phyloP scores from a whole-genome alignment of 1,140 invertebrate species.

The Sitophilus oryzae region DNA sequence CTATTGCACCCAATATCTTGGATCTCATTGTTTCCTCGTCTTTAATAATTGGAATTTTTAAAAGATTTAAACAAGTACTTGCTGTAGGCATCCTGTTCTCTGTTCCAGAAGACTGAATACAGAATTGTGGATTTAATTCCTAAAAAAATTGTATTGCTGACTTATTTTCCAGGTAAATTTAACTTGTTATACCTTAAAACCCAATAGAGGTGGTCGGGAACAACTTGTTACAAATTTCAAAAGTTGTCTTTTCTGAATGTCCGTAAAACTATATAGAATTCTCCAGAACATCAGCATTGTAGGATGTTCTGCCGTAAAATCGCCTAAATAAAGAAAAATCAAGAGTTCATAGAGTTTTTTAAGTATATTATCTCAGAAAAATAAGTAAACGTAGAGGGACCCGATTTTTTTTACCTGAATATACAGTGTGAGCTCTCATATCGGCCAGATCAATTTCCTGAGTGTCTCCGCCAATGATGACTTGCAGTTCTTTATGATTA shows the following conservation, averaged over 20 bases:
- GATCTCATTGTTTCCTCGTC: conserved; percentile 70
- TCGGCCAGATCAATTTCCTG: conserved; percentile 89
- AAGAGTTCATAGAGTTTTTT: no score
- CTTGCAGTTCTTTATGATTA: conserved; percentile 89
- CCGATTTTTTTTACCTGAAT: conserved; percentile 52
- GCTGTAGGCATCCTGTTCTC: conserved; percentile 86
- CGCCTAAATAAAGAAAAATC: conserved; percentile 50
- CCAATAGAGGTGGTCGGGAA: conserved; percentile 91
- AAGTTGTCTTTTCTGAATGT: conserved; percentile 77
- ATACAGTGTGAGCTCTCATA: conserved; percentile 76
- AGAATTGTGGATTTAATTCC: conserved; percentile 91
- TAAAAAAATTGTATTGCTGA: conserved; percentile 42
- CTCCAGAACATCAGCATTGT: conserved; percentile 78
- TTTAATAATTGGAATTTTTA: conserved; percentile 89
- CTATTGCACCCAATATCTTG: conserved; percentile 90
- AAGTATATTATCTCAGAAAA: no score
- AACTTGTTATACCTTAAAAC: conserved; percentile 73
- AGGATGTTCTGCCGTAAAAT: conserved; percentile 74
- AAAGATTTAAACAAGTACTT: conserved; percentile 95
- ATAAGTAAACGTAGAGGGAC: not conserved
- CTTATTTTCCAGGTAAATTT: not conserved
- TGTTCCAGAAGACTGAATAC: conserved; percentile 85
- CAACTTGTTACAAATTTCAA: conserved; percentile 97
- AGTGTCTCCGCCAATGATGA: conserved; percentile 88
- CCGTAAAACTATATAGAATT: conserved; percentile 76